Percentiles rank a stretch among this genome's conserved stretches.
Conservation (phyloP, 2,797 vertebrate genomes). For the Muraenolepis orangiensis region DNA sequence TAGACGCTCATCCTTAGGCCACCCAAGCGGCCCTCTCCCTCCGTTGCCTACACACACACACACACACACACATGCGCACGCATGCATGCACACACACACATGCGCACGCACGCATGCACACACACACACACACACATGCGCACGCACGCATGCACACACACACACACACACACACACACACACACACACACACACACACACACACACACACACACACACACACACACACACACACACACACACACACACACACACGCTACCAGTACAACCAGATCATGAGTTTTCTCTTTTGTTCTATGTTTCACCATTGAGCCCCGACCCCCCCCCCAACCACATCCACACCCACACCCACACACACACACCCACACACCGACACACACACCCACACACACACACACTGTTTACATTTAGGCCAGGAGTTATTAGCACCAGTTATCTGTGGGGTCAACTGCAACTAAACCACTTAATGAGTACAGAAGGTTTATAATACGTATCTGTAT, state of each 20-base stretch:
- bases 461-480: neutral
- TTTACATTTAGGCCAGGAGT: neutral
- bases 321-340: constrained; percentile 12
- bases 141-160: constrained; percentile 24
- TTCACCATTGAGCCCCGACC: constrained; percentile 55
- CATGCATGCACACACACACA: constrained; percentile 23
- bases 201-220: neutral
- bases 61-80: constrained; percentile 12
- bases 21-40: constrained; percentile 67
- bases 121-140: constrained; percentile 8
- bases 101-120: constrained; percentile 24
- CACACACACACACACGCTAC: neutral
- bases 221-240: neutral
- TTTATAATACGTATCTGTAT: neutral
- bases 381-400: neutral
- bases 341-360: neutral
- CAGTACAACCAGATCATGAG: constrained; percentile 66
- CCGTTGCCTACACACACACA: neutral
- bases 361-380: constrained; percentile 7
- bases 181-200: constrained; percentile 31
- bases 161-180: constrained; percentile 26
- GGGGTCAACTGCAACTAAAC: constrained; percentile 52
- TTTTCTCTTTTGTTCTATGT: constrained; percentile 70
- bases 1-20: constrained; percentile 73
- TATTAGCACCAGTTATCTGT: constrained; percentile 44